Percentiles rank a stretch among this genome's conserved stretches.
phyloP scores from a whole-genome alignment of 37 sponge, comb jelly and placozoan species.

The Axinella damicornis region DNA sequence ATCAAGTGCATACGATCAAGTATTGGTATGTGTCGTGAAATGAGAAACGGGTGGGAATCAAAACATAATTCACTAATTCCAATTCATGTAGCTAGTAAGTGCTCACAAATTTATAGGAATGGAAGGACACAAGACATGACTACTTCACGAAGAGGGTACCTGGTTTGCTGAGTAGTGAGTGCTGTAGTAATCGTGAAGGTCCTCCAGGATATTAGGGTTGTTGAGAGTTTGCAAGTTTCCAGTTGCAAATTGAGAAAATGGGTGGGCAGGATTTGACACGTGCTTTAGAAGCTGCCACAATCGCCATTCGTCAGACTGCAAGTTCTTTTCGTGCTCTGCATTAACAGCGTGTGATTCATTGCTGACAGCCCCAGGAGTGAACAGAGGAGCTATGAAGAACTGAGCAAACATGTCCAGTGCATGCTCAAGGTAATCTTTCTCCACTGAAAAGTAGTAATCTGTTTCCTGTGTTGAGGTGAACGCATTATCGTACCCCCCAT shows the following conservation, averaged over 20 bases:
- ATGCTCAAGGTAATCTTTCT: slow-evolving; percentile 52
- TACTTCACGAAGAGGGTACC: not conserved
- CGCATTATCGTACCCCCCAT: slow-evolving; percentile 93
- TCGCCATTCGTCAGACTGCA: slow-evolving; percentile 67
- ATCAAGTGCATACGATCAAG: no score
- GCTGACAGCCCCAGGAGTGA: slow-evolving; percentile 45
- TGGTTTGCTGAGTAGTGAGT: slow-evolving; percentile 72
- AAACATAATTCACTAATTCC: no score
- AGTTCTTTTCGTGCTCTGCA: slow-evolving; percentile 85
- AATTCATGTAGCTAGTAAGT: no score
- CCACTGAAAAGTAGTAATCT: slow-evolving; percentile 86
- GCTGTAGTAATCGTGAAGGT: slow-evolving; percentile 56
- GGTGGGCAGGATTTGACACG: slow-evolving; percentile 71
- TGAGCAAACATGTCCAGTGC: slow-evolving; percentile 90
- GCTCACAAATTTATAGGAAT: no score
- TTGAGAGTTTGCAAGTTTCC: slow-evolving; percentile 78
- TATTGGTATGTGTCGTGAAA: no score
- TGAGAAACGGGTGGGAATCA: no score
- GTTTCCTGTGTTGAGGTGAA: slow-evolving; percentile 92
- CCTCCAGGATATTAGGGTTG: slow-evolving; percentile 26
- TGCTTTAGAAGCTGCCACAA: slow-evolving; percentile 79
- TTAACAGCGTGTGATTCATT: slow-evolving; percentile 91
- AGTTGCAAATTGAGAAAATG: slow-evolving; percentile 71
- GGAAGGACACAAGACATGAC: no score
- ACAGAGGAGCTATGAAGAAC: slow-evolving; percentile 91